phyloP scores from a whole-genome alignment of 2,113 vertebrate genomes.

The Apteryx mantelli region DNA sequence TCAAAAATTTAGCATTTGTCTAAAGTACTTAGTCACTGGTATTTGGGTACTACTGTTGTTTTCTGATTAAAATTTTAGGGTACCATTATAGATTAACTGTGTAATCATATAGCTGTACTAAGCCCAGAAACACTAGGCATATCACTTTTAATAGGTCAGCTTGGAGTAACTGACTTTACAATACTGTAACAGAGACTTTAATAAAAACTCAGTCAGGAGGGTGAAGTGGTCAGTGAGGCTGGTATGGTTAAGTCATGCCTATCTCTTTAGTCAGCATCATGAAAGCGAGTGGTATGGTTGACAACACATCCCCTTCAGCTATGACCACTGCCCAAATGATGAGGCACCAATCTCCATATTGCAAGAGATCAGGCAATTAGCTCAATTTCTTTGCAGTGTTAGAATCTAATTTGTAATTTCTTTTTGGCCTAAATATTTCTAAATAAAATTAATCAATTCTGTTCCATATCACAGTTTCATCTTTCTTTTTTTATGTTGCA shows the following conservation, averaged over 20 bases:
- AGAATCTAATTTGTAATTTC: neutral
- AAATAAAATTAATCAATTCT: neutral
- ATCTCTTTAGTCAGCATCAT: neutral
- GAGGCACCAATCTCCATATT: neutral
- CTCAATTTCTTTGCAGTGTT: neutral
- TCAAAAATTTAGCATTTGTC: neutral
- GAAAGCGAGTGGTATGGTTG: neutral
- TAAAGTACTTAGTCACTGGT: neutral
- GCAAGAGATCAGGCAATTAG: neutral
- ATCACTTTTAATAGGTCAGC: neutral
- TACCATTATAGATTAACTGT: neutral
- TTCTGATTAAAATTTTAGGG: neutral
- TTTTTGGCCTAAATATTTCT: neutral
- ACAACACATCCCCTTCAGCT: neutral
- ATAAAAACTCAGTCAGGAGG: neutral
- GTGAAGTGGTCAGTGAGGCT: neutral
- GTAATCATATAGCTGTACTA: neutral
- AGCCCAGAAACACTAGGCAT: neutral
- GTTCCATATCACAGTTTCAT: neutral
- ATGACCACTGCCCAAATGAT: neutral
- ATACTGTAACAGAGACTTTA: neutral
- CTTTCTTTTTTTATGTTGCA: accelerated
- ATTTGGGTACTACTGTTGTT: neutral
- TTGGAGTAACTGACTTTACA: neutral
- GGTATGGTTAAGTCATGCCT: neutral